Evolutionary conservation across 2,888 invertebrate genomes (phyloP), one percentile per base, ranked within the genome.

Genomic region (Rhogogaster chlorosoma): DNA sequence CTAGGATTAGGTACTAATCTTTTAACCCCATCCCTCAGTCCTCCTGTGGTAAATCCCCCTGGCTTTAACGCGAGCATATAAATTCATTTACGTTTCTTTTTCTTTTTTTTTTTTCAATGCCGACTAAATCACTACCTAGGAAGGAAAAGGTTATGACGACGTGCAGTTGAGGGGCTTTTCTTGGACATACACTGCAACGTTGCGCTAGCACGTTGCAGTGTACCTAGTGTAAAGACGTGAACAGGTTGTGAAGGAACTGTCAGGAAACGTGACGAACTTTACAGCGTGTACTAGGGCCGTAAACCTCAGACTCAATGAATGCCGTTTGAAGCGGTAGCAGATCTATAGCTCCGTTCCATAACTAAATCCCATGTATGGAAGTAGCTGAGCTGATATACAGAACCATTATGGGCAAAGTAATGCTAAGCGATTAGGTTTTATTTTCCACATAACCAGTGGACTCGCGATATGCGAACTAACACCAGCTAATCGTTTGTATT

Each of bases 241-340:
- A 61, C 61, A 32, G 70, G 82, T 29, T 49, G 75, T 84, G 83
- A 85, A 87, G 73, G 85, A 53, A 83, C 67, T 84, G 80, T 32
- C 78, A 85, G 85, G 85, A 86, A 87, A 85, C 67, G 86, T 86
- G 87, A 85, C 85, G 86, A 87, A 85, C 86, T 89, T 89, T 89
- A 89, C 86, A 88, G 87, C 78, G 85, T 87, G 85, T 80, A 86
- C 85, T 32, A 53, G 67, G 83, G 86, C 83, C 87, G 85, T 87
- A 87, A 88, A 87, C 87, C 87, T 83, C 77, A 86, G 80, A 71
- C 87, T 87, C 88, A 89, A 89, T 89, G 88, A 88, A 89, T 86
- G 86, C 87, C 84, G 86, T 85, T 86, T 73, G 84, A 87, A 83
- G 83, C 75, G 49, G 12, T 67, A 10, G 15, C 29, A 22, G 61